These are phyloP conservation scores for Strigamia transsilvanica DNA, from an alignment of 2,888 invertebrate species.

Conservation along the genomic window DNA sequence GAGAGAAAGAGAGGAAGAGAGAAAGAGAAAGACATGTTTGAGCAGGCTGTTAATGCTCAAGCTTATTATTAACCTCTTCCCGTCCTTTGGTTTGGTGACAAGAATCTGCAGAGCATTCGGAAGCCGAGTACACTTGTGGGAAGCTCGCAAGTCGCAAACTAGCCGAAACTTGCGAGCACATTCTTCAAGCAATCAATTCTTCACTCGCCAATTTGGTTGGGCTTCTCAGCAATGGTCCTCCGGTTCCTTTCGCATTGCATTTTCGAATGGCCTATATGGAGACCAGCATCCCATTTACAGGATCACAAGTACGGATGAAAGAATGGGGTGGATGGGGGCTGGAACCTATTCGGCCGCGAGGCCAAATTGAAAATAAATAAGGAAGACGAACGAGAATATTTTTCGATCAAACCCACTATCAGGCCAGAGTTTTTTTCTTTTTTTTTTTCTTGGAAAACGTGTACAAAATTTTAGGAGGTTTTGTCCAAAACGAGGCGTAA, in stretches of 20 bases:
- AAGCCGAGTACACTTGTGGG: neutral
- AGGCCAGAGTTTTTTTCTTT: too few species aligned
- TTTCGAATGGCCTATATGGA: neutral
- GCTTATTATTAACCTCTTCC: neutral
- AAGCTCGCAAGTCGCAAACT: neutral
- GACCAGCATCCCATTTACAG: constrained; percentile 6
- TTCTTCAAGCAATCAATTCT: too few species aligned
- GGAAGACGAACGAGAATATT: neutral
- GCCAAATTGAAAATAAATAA: constrained; percentile 3
- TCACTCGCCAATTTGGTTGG: neutral
- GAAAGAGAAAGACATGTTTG: neutral
- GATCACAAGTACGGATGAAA: neutral
- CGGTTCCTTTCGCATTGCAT: neutral
- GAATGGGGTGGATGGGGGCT: neutral
- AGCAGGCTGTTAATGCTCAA: neutral
- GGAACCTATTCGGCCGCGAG: neutral
- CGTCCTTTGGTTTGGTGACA: neutral
- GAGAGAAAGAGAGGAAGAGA: too few species aligned
- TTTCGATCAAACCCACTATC: neutral
- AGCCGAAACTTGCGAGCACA: too few species aligned
- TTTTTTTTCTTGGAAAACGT: too few species aligned
- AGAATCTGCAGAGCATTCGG: neutral
- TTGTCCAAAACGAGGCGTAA: too few species aligned
- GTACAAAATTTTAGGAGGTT: too few species aligned
- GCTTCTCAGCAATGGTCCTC: neutral